Evolutionary conservation across 2,888 invertebrate species (phyloP), one percentile per base, ranked within the genome.

Genomic region (Agrotis clavis): DNA sequence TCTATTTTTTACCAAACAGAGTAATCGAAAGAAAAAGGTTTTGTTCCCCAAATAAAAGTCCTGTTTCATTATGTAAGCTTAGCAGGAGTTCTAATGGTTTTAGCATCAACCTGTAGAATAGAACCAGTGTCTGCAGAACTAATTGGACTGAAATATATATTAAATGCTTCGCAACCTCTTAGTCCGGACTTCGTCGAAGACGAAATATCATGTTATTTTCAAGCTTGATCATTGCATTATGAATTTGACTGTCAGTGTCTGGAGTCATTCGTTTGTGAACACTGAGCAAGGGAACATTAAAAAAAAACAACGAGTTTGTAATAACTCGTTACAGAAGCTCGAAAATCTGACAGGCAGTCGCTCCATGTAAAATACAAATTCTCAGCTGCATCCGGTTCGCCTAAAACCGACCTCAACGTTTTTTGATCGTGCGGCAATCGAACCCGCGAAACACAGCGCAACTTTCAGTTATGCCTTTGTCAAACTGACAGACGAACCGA

Each of bases 121-220:
- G 19, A 57, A 13, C 53, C 35, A 25, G 59, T 73, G 74, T 77
- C 79, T 77, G 53, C 54, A 6, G 74, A 67, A 59, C 80, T 74
- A 77, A 77, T 77, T 79, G 79, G 73, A 62, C 79, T 77, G 65
- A 77, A 79, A 79, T 77, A 77, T 77, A 47, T 59, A 74, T 67
- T 63, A 79, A 65, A 59, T 50, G 65, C 35, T 54, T 45, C 65
- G 5, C 56, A 57, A n/a, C 47, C 63, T 54, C 60, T 47, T 56
- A 78, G 54, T 18, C 18, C 19, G 35, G 30, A 45, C n/a, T 47
- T 35, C 3, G n/a, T n/a, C 25, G 21, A 60, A 63, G n/a, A 54
- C 16, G 45, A 71, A 63, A 59, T 47, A 70, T 47, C 13, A 25
- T 51, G 53, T 30, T 53, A 69, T 67, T 50, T 19, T 25, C 7